Evolutionary conservation across 92 coral and sea anemone species (phyloP).

Genomic region (Bergia puertoricense): DNA sequence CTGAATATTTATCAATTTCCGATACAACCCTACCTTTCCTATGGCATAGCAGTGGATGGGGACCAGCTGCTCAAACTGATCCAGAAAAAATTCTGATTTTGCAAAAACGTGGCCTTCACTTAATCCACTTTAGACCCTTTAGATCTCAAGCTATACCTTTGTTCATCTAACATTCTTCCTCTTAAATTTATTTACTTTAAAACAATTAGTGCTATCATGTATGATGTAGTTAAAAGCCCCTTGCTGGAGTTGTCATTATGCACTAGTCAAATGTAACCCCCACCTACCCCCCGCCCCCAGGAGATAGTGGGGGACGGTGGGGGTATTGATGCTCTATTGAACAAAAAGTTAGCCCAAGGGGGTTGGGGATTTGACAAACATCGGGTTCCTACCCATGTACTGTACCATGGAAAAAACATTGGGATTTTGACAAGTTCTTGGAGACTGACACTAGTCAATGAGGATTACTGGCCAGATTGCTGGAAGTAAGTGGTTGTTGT

Average conservation of each 20-base stretch:
- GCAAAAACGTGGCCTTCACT: too few relatives aligned
- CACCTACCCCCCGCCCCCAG: neutral
- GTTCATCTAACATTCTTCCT: neutral
- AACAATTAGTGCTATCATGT: neutral
- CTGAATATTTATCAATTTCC: too few relatives aligned
- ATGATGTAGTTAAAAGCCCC: neutral
- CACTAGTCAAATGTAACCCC: neutral
- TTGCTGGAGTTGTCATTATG: neutral
- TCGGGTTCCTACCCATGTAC: constrained; percentile 5
- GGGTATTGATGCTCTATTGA: too few relatives aligned
- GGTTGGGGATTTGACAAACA: neutral
- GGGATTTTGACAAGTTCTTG: neutral
- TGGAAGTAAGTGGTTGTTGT: constrained; percentile 16
- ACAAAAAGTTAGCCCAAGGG: too few relatives aligned
- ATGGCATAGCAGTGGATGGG: constrained; percentile 11
- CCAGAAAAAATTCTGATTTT: too few relatives aligned
- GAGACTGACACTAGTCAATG: neutral
- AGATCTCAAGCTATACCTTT: neutral
- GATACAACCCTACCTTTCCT: too few relatives aligned
- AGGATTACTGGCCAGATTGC: constrained; percentile 7
- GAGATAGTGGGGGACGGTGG: neutral
- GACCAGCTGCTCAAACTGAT: neutral
- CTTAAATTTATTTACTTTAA: neutral
- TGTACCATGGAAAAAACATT: constrained; percentile 3
- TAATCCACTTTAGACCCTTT: too few relatives aligned